Evolutionary conservation across 2,113 vertebrate genomes (phyloP).

Genomic region (Acinonyx jubatus): DNA sequence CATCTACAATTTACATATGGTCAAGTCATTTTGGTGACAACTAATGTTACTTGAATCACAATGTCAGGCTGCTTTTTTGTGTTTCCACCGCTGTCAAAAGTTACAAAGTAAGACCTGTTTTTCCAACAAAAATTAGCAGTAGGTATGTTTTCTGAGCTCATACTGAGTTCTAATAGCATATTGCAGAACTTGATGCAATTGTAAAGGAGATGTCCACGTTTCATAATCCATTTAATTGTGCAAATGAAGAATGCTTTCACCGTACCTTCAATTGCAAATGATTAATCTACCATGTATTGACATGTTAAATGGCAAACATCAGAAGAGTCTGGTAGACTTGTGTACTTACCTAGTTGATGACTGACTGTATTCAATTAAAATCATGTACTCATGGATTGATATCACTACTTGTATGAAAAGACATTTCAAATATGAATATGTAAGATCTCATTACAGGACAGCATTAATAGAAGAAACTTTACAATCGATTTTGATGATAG

Average conservation of each 20-base stretch:
- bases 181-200: neutral
- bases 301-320: neutral
- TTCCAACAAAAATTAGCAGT: conserved; percentile 13
- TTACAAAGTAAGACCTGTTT: neutral
- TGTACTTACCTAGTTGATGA: neutral
- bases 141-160: neutral
- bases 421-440: neutral
- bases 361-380: neutral
- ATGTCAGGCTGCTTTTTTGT: neutral
- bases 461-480: neutral
- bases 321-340: neutral
- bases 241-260: neutral
- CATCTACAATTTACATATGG: neutral
- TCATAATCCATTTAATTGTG: neutral
- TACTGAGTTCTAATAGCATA: neutral
- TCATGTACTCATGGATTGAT: neutral
- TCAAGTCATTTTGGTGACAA: neutral
- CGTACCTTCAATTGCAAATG: neutral
- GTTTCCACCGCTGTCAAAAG: neutral
- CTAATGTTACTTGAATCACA: neutral
- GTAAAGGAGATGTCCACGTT: neutral
- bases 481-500: neutral
- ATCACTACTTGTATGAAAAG: neutral
- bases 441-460: neutral
- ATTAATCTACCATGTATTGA: neutral